Evolutionary conservation across 2,113 vertebrate genomes (phyloP).

Genomic region (western clawed frog (Xenopus tropicalis)): DNA sequence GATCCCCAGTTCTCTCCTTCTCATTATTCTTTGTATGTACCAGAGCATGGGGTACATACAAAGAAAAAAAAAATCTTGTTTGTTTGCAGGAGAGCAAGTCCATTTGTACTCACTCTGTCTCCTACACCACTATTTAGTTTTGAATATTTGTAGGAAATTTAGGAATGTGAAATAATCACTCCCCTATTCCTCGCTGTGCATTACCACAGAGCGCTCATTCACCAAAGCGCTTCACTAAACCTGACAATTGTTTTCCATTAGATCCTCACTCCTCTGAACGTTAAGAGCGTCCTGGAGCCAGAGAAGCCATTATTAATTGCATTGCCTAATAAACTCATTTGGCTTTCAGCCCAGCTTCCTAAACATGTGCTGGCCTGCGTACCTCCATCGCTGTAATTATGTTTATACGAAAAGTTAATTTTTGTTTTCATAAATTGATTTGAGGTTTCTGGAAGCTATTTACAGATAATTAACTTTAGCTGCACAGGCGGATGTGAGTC

Average conservation of each 20-base stretch:
- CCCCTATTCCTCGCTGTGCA: neutral
- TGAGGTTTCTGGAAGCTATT: constrained; percentile 67
- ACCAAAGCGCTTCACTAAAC: constrained; percentile 49
- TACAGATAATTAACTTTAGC: constrained; percentile 67
- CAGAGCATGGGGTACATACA: too few relatives aligned
- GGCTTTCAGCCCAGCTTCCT: constrained; percentile 64
- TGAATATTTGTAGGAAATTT: too few relatives aligned
- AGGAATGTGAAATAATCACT: constrained; percentile 5
- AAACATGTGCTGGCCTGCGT: constrained; percentile 57
- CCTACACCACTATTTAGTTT: too few relatives aligned
- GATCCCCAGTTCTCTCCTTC: too few relatives aligned
- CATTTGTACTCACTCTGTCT: neutral
- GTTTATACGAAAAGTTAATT: constrained; percentile 71
- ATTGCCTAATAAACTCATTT: constrained; percentile 68
- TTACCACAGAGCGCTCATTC: neutral
- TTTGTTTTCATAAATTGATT: constrained; percentile 73
- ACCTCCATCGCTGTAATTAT: constrained; percentile 67
- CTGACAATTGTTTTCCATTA: constrained; percentile 49
- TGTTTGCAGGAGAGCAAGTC: neutral
- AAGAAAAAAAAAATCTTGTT: too few relatives aligned
- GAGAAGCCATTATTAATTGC: constrained; percentile 66
- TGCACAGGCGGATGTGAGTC: constrained; percentile 50
- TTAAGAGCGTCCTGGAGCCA: constrained; percentile 60
- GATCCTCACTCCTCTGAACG: constrained; percentile 51
- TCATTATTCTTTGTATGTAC: too few relatives aligned